Evolutionary conservation across 2,797 vertebrate genomes (phyloP), one percentile per base, ranked within the genome.

Genomic region (Steatocranus sp.): DNA sequence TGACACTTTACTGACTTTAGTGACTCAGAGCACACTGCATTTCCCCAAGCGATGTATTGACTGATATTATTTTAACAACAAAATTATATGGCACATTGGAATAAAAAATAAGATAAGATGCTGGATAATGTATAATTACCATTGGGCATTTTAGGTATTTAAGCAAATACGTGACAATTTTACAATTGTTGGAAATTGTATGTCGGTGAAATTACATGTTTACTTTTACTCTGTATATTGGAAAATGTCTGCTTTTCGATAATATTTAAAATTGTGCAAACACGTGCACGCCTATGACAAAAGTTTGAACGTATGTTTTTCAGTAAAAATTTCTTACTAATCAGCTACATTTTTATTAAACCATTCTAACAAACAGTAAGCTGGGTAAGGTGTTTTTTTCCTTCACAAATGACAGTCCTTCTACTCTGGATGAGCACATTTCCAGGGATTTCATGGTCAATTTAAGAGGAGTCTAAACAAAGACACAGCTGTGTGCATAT

Each of bases 131-230:
- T 68, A 25, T 43, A 17, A 41, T 23, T 43, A 50, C 14, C 27
- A 58, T 8, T 36, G 38, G 80, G 46, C 27, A 43, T 38, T 68
- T 41, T 25, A 66, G 61, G 23, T 56, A 48, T 41, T 78, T 63
- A 79, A 77, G 78, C 63, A 87, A 56, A 87, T 81, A 92, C 82
- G 76, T 54, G 90, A 85, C 88, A 89, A 81, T 78, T 91, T 90
- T 87, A 84, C 53, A 87, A 89, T n/a, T n/a, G 56, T 34, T 61
- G 30, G 30, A 61, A 61, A 36, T 18, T 36, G 32, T 61, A 34
- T 61, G 36, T 43, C 25, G n/a, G 61, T 66, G 36, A 66, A 85
- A 27, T 76, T n/a, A 77, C 23, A 51, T n/a, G 8, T 12, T 56
- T 14, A 41, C 15, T 27, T 76, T n/a, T 23, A 46, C 38, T 56